Conservation (phyloP, 2,797 vertebrate genomes). For the Sebastes steindachneri region DNA sequence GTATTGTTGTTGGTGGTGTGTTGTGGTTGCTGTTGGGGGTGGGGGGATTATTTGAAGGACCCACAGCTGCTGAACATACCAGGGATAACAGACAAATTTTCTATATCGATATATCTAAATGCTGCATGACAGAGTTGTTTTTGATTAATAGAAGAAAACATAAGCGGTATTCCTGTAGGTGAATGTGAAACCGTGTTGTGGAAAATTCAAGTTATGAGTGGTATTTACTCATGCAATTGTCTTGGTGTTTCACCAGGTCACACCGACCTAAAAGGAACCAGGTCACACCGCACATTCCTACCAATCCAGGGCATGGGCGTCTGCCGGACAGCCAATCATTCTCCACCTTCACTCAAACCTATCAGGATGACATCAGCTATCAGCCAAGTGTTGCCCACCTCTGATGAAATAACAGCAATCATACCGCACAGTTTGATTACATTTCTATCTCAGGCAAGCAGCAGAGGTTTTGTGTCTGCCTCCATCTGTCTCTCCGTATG, state of each 20-base stretch:
- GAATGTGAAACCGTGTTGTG: not conserved
- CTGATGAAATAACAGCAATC: not conserved
- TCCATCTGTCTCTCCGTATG: not conserved
- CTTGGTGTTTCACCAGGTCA: not conserved
- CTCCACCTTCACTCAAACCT: not conserved
- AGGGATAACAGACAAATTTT: not conserved
- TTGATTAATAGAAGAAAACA: not conserved
- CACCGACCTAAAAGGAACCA: not conserved
- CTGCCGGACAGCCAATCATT: not conserved
- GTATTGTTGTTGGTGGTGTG: not conserved
- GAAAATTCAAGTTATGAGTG: not conserved
- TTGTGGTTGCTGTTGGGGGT: not conserved
- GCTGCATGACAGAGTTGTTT: not conserved
- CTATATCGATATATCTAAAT: not conserved
- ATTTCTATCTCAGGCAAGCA: not conserved
- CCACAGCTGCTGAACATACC: not conserved
- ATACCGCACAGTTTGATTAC: not conserved
- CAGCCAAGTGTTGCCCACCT: not conserved
- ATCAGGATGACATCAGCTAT: not conserved
- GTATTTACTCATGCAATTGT: not conserved
- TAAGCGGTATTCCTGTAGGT: not conserved
- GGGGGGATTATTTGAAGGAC: not conserved
- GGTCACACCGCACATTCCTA: conserved; percentile 8
- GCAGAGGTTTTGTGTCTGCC: not conserved
- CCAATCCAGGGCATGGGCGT: conserved; percentile 7